Conservation (phyloP, 2,797 vertebrate genomes). For the Poeciliopsis presidionis region DNA sequence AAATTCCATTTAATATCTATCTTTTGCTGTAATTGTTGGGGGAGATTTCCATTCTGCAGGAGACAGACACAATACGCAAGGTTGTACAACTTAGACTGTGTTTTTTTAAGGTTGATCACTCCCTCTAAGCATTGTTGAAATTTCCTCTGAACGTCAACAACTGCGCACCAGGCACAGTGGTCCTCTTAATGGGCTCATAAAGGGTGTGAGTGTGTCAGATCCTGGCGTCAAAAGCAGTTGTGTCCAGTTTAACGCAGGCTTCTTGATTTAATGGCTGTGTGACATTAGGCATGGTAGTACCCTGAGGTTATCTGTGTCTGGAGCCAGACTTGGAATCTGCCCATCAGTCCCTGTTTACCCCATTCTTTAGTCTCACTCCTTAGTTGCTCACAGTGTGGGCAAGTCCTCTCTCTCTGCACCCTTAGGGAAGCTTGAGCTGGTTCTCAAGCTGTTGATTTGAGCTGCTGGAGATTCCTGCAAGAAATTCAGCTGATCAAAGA, state of each 20-base stretch:
- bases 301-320: constrained; percentile 74
- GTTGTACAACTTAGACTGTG: constrained; percentile 4
- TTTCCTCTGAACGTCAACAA: constrained; percentile 56
- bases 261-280: constrained; percentile 67
- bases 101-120: constrained; percentile 46
- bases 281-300: constrained; percentile 58
- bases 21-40: background rate
- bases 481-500: constrained; percentile 68
- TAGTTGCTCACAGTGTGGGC: constrained; percentile 49
- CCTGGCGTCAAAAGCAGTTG: constrained; percentile 59
- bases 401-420: constrained; percentile 46
- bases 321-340: constrained; percentile 74
- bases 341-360: constrained; percentile 40
- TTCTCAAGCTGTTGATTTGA: constrained; percentile 63
- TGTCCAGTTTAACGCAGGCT: constrained; percentile 58
- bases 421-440: constrained; percentile 59
- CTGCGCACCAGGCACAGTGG: constrained; percentile 41
- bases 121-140: constrained; percentile 56
- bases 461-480: constrained; percentile 57
- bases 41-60: background rate
- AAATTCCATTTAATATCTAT: background rate
- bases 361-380: constrained; percentile 33
- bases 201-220: constrained; percentile 60
- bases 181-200: constrained; percentile 59
- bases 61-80: background rate